Evolutionary conservation across 2,888 invertebrate species (phyloP).

Genomic region (Drosophila percnosoma): DNA sequence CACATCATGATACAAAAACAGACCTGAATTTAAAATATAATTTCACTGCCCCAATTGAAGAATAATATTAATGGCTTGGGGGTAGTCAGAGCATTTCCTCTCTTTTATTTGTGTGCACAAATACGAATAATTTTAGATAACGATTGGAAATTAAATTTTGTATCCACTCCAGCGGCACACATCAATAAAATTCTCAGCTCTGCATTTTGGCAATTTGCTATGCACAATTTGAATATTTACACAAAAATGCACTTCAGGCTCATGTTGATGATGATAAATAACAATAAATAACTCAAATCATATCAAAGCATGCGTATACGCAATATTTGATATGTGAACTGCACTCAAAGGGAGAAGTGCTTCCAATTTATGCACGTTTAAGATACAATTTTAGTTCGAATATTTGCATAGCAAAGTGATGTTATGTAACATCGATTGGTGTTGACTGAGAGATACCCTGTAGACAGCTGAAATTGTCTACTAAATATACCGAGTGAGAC

Average conservation of each 20-base stretch:
- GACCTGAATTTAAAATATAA: conserved; percentile 3
- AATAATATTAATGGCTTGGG: conserved; percentile 66
- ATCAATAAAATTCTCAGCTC: conserved; percentile 60
- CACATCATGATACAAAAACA: neutral
- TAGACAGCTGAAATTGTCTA: neutral
- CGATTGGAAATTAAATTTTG: conserved; percentile 38
- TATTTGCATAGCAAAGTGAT: neutral
- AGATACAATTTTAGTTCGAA: conserved; percentile 30
- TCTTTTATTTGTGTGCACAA: conserved; percentile 4
- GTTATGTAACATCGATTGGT: too few relatives aligned
- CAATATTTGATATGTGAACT: conserved; percentile 47
- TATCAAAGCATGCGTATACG: conserved; percentile 39
- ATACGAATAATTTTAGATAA: conserved; percentile 15
- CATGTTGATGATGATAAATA: neutral
- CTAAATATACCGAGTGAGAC: neutral
- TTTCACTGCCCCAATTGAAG: conserved; percentile 19
- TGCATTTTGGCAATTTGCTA: conserved; percentile 46
- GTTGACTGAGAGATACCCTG: neutral
- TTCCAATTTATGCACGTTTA: conserved; percentile 3
- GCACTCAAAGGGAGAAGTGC: conserved; percentile 22
- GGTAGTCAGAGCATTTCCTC: conserved; percentile 20
- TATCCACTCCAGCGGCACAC: conserved; percentile 52
- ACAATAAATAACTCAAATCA: conserved; percentile 50
- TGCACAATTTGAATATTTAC: conserved; percentile 59
- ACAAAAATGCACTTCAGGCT: conserved; percentile 33